Conservation (phyloP, 2,888 invertebrate species). For the Cyclophora albipunctata region DNA sequence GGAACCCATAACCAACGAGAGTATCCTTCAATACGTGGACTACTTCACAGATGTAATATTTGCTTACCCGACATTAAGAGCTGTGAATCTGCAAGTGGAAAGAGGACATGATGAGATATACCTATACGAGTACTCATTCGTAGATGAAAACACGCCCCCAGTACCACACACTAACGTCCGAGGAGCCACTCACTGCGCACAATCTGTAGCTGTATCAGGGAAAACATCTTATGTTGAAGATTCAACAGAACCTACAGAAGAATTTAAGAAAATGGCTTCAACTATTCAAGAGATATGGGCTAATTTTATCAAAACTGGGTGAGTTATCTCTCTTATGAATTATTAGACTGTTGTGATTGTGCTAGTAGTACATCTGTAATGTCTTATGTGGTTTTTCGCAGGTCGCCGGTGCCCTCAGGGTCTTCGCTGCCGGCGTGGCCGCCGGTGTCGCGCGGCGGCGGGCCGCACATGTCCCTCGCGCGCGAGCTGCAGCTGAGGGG, state of each 20-base stretch:
- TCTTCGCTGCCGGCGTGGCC: conserved; percentile 33
- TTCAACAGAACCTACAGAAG: conserved; percentile 13
- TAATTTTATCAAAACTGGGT: conserved; percentile 39
- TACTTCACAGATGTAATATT: conserved; percentile 34
- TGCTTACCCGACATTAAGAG: conserved; percentile 21
- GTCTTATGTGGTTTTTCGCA: conserved; percentile 16
- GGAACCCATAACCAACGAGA: conserved; percentile 20
- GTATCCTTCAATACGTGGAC: conserved; percentile 27
- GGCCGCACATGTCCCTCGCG: conserved; percentile 36
- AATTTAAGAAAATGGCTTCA: conserved; percentile 21
- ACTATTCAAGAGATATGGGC: conserved; percentile 30
- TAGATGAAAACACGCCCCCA: conserved; percentile 18
- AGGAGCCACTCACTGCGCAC: conserved; percentile 32
- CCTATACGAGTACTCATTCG: conserved; percentile 33
- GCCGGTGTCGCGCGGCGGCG: conserved; percentile 18
- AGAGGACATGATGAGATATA: conserved; percentile 29
- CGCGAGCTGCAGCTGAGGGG: conserved; percentile 23
- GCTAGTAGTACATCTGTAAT: too few relatives aligned
- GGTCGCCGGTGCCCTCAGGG: conserved; percentile 29
- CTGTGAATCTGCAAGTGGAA: conserved; percentile 23
- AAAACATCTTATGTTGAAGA: neutral
- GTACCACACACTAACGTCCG: conserved; percentile 22
- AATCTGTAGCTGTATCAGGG: conserved; percentile 26
- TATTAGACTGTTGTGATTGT: too few relatives aligned
- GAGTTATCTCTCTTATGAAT: conserved; percentile 1